Evolutionary conservation across 92 coral and sea anemone species (phyloP).

Genomic region (Zoanthus gigantus): DNA sequence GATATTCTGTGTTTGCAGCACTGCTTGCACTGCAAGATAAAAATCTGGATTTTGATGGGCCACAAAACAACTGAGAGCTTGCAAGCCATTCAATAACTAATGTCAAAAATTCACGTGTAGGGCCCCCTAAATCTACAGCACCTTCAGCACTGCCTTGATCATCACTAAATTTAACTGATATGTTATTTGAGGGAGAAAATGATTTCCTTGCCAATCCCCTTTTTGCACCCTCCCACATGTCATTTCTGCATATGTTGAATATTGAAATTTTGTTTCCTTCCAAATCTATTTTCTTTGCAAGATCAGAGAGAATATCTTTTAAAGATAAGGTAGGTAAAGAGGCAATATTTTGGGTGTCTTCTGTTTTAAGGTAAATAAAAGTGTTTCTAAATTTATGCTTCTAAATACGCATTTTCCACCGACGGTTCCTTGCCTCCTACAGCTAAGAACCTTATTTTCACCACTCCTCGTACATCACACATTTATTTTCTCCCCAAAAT

Average conservation of each 20-base stretch:
- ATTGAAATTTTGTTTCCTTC: conserved; percentile 40
- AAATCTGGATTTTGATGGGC: conserved; percentile 46
- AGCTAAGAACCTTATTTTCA: too few relatives aligned
- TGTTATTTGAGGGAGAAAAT: conserved; percentile 60
- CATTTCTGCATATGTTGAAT: conserved; percentile 60
- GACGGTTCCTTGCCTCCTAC: too few relatives aligned
- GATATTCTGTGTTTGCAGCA: conserved; percentile 60
- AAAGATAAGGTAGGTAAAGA: too few relatives aligned
- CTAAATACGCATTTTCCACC: too few relatives aligned
- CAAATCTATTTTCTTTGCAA: not conserved
- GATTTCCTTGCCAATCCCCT: conserved; percentile 69
- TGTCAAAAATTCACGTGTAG: conserved; percentile 68
- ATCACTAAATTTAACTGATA: conserved; percentile 68
- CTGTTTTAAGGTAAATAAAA: too few relatives aligned
- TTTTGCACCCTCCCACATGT: conserved; percentile 68
- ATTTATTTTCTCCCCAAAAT: too few relatives aligned
- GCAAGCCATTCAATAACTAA: conserved; percentile 53
- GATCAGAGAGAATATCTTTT: too few relatives aligned
- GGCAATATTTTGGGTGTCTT: too few relatives aligned
- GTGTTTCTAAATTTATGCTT: too few relatives aligned
- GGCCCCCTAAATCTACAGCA: conserved; percentile 77
- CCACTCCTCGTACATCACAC: too few relatives aligned
- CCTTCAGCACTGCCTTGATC: conserved; percentile 70
- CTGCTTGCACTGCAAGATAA: conserved; percentile 66
- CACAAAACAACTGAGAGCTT: conserved; percentile 54